These are phyloP conservation scores for Sebastes matsubarae DNA, from an alignment of 2,797 vertebrate genomes.

Conservation along the genomic window DNA sequence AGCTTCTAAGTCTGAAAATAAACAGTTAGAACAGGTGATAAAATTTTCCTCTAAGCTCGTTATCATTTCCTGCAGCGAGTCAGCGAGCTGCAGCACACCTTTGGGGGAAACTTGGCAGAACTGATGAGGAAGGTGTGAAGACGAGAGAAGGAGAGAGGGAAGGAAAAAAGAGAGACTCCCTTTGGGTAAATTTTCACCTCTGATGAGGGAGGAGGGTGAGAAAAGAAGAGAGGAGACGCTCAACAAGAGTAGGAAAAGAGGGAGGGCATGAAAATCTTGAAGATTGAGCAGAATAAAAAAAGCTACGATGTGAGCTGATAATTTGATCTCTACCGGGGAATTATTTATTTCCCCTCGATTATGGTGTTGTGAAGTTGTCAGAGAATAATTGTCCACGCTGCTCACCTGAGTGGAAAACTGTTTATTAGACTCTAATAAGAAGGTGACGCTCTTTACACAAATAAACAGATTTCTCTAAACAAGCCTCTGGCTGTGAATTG, in stretches of 20 bases:
- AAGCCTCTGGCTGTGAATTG: conserved; percentile 16
- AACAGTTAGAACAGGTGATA: conserved; percentile 47
- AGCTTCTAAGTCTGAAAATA: conserved; percentile 34
- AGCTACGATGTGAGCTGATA: conserved; percentile 26
- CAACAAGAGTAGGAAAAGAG: background rate
- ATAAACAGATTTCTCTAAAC: conserved; percentile 5
- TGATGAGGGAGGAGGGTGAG: conserved; percentile 55
- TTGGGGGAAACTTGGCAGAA: conserved; percentile 59
- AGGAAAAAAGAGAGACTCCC: conserved; percentile 41
- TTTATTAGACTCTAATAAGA: conserved; percentile 19
- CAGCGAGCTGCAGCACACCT: conserved; percentile 59
- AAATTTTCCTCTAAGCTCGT: conserved; percentile 34
- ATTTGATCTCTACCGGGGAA: conserved; percentile 45
- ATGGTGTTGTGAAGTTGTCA: conserved; percentile 35
- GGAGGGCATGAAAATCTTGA: background rate
- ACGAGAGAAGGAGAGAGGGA: conserved; percentile 24
- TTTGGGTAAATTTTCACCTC: conserved; percentile 69
- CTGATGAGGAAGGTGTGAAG: conserved; percentile 66
- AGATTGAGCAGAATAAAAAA: conserved; percentile 5
- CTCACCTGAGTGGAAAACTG: conserved; percentile 44
- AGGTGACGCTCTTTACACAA: conserved; percentile 9
- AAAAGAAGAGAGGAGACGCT: conserved; percentile 30
- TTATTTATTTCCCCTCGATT: conserved; percentile 37
- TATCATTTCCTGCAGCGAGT: conserved; percentile 53
- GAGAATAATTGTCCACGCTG: conserved; percentile 19